A percentile compares a stretch with the other conserved stretches of the same genome.
Conservation (phyloP, 2,113 vertebrate genomes). For the Grus americana region DNA sequence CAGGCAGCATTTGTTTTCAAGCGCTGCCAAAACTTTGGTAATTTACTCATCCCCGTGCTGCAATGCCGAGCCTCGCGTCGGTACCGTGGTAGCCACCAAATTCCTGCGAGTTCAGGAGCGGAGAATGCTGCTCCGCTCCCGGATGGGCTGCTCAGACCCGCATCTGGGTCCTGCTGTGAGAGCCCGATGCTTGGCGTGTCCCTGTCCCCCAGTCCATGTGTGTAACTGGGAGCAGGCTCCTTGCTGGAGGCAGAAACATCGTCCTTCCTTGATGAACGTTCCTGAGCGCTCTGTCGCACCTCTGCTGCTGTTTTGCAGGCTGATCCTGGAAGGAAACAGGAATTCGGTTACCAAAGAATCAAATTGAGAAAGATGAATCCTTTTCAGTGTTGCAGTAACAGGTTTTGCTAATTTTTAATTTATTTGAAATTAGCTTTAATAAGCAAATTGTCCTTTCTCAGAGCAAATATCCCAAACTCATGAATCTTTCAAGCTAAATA, state of each 20-base stretch:
- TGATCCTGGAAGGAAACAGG: neutral
- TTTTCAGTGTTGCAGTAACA: neutral
- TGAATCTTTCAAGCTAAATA: neutral
- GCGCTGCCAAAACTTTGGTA: neutral
- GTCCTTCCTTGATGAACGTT: accelerated
- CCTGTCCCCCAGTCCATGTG: neutral
- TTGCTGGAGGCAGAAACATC: accelerated
- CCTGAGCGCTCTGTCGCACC: accelerated
- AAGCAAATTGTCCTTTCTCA: neutral
- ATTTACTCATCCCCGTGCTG: neutral
- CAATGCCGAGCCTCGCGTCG: accelerated
- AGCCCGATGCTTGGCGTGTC: accelerated
- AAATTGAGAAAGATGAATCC: neutral
- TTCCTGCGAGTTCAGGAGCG: neutral
- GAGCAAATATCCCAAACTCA: neutral
- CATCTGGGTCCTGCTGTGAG: neutral
- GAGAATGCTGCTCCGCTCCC: neutral
- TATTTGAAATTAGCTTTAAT: neutral
- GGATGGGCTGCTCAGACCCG: neutral
- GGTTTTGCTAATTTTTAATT: neutral
- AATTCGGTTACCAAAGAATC: neutral
- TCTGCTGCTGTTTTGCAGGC: neutral
- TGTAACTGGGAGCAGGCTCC: neutral
- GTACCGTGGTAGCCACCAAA: accelerated
- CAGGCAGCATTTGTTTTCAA: neutral